These are phyloP conservation scores for Tachystola acroxantha DNA, from an alignment of 2,888 invertebrate species.

Conservation along the genomic window DNA sequence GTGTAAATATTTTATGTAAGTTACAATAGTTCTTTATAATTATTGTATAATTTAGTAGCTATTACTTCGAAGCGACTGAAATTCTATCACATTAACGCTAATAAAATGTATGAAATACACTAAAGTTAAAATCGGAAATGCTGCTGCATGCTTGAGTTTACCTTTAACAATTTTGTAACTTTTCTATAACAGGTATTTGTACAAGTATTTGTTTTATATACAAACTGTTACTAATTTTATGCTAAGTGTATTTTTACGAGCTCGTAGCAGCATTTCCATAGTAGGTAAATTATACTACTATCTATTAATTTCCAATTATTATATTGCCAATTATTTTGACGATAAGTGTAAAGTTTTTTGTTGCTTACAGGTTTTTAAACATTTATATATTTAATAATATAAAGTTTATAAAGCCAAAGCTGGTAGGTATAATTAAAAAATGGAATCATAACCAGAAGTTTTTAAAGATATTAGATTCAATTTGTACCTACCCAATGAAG, in stretches of 20 bases:
- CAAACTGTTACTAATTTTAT: neutral
- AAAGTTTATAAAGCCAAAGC: slow-evolving; percentile 44
- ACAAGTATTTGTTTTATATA: neutral
- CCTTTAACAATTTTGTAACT: slow-evolving; percentile 6
- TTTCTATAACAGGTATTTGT: neutral
- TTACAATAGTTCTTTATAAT: slow-evolving; percentile 51
- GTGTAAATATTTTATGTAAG: slow-evolving; percentile 72
- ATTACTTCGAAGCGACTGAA: slow-evolving; percentile 57
- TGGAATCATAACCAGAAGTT: no score
- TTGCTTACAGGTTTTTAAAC: slow-evolving; percentile 32
- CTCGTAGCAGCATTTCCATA: slow-evolving; percentile 23
- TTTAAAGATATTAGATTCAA: no score
- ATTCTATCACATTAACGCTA: slow-evolving; percentile 23
- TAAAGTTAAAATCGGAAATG: slow-evolving; percentile 19
- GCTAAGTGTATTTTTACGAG: slow-evolving; percentile 16
- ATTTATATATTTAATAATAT: slow-evolving; percentile 16
- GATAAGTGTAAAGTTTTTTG: slow-evolving; percentile 13
- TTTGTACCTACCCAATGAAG: neutral
- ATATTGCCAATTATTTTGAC: slow-evolving; percentile 12
- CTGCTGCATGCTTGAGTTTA: slow-evolving; percentile 20
- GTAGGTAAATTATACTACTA: neutral
- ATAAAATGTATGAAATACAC: slow-evolving; percentile 16
- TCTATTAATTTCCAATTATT: no score
- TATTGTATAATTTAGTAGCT: slow-evolving; percentile 49
- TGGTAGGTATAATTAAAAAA: slow-evolving; percentile 16